phyloP scores from a whole-genome alignment of 2,888 invertebrate species.

The Carcina quercana region DNA sequence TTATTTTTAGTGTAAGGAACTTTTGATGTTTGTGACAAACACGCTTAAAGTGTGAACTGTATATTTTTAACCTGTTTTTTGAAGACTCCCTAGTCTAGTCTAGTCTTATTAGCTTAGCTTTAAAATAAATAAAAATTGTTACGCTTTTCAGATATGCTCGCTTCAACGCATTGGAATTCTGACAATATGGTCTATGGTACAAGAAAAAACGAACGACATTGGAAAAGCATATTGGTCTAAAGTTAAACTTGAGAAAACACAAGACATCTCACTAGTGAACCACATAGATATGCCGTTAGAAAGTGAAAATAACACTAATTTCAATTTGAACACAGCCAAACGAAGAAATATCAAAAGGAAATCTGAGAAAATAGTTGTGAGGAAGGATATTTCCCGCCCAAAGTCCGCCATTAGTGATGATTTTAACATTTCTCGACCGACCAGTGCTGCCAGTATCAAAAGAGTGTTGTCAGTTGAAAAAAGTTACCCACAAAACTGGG shows the following conservation, averaged over 20 bases:
- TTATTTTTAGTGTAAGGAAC: no score
- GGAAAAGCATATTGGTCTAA: constrained; percentile 59
- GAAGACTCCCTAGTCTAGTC: no score
- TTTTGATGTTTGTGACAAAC: no score
- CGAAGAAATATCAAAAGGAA: constrained; percentile 35
- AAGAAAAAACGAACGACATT: constrained; percentile 46
- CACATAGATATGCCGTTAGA: constrained; percentile 28
- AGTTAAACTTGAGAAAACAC: constrained; percentile 44
- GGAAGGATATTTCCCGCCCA: constrained; percentile 28
- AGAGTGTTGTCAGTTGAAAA: constrained; percentile 32
- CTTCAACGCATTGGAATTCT: constrained; percentile 50
- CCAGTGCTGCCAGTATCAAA: constrained; percentile 43
- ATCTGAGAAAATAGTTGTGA: constrained; percentile 29
- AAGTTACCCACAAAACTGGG: constrained; percentile 34
- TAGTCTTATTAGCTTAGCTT: no score
- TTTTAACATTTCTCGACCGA: constrained; percentile 37
- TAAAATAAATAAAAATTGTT: no score
- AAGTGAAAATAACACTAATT: constrained; percentile 18
- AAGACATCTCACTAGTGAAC: constrained; percentile 39
- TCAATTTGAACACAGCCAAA: constrained; percentile 55
- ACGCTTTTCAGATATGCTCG: constrained; percentile 44
- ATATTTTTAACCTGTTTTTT: no score
- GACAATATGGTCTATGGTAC: constrained; percentile 53
- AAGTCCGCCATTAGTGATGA: constrained; percentile 31
- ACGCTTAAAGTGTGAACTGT: no score